Evolutionary conservation across 2,888 invertebrate species (phyloP).

Genomic region (Branchipolynoe longqiensis): DNA sequence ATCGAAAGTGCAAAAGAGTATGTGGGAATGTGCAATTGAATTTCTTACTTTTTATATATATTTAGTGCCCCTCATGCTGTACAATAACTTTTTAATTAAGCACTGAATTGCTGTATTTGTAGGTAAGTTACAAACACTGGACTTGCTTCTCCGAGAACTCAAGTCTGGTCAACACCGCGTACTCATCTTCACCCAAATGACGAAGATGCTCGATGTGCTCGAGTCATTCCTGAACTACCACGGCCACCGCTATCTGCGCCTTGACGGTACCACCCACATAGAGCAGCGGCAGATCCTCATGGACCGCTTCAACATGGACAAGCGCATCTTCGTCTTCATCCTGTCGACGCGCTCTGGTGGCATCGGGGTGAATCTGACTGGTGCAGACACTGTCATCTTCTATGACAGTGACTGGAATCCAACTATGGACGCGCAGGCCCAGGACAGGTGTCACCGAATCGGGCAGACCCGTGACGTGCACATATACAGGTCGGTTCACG

Average conservation of each 20-base stretch:
- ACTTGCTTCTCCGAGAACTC: constrained; percentile 90
- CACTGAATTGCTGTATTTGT: constrained; percentile 58
- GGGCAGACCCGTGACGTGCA: constrained; percentile 99
- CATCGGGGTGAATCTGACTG: constrained; percentile 98
- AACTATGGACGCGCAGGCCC: constrained; percentile 97
- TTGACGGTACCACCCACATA: constrained; percentile 97
- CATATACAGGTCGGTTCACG: constrained; percentile 90
- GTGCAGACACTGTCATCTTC: constrained; percentile 99
- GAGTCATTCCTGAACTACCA: constrained; percentile 98
- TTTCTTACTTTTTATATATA: neutral
- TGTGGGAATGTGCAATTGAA: neutral
- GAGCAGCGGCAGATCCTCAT: constrained; percentile 96
- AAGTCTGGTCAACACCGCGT: constrained; percentile 93
- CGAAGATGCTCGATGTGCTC: constrained; percentile 98
- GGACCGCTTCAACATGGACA: constrained; percentile 98
- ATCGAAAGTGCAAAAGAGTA: neutral
- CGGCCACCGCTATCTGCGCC: constrained; percentile 94
- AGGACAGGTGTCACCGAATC: constrained; percentile 93
- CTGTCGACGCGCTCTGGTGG: constrained; percentile 98
- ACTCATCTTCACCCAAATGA: constrained; percentile 99
- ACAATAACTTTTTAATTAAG: neutral
- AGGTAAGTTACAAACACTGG: constrained; percentile 94
- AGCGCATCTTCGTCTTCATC: constrained; percentile 97
- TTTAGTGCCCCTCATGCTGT: neutral
- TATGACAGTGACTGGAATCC: constrained; percentile 99